These are phyloP conservation scores for Unio pictorum DNA, from an alignment of 2,888 invertebrate genomes.

Conservation along the genomic window DNA sequence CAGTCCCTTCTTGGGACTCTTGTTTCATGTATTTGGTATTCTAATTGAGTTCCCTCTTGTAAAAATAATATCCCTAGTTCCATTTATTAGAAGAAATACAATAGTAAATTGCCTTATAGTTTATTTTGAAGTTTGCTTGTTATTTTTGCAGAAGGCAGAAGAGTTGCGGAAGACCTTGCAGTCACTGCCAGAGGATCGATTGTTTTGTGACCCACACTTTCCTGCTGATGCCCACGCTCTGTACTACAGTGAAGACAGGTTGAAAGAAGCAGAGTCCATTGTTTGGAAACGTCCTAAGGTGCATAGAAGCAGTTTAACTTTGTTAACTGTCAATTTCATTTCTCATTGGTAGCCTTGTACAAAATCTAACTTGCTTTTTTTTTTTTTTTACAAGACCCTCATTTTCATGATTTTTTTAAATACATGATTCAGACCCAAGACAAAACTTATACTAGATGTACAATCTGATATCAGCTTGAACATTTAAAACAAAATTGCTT, in stretches of 20 bases:
- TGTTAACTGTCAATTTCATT: neutral
- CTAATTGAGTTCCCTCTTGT: too few relatives aligned
- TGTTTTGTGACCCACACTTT: conserved; percentile 72
- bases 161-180: conserved; percentile 43
- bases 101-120: neutral
- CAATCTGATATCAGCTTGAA: too few relatives aligned
- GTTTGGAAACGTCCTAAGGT: conserved; percentile 73
- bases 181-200: conserved; percentile 50
- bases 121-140: neutral
- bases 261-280: conserved; percentile 52
- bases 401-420: too few relatives aligned
- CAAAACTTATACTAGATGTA: too few relatives aligned
- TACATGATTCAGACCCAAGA: too few relatives aligned
- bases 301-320: neutral
- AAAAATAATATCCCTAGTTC: too few relatives aligned
- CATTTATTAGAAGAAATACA: neutral
- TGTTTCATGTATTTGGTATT: too few relatives aligned
- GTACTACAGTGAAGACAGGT: conserved; percentile 62
- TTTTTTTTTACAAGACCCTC: too few relatives aligned
- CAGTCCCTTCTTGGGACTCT: too few relatives aligned
- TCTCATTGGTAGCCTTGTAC: too few relatives aligned
- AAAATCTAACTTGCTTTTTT: too few relatives aligned
- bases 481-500: too few relatives aligned
- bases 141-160: conserved; percentile 29
- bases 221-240: conserved; percentile 71